Conservation (phyloP, 2,888 invertebrate genomes). For the Morinoia aosen region DNA sequence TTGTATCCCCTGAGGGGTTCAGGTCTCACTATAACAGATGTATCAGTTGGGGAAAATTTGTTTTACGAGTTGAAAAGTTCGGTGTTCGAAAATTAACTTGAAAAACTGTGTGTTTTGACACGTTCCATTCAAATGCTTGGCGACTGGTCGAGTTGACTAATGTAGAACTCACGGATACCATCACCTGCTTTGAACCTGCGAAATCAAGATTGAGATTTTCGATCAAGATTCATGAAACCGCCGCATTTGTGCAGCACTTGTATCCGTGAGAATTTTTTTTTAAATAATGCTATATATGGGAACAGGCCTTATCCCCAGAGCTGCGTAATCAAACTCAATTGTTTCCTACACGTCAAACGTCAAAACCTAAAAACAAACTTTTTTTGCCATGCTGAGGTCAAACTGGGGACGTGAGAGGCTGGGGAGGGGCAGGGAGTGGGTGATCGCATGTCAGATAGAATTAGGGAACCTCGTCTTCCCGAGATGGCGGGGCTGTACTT, state of each 20-base stretch:
- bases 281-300: background rate
- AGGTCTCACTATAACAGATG: no score
- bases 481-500: background rate
- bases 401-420: background rate
- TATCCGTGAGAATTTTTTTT: background rate
- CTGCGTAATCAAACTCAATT: background rate
- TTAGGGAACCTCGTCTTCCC: background rate
- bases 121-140: no score
- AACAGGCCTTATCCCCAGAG: background rate
- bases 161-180: background rate
- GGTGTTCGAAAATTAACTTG: no score
- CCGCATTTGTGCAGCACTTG: no score
- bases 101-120: no score
- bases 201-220: background rate
- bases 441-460: constrained; percentile 4
- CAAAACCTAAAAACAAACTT: background rate
- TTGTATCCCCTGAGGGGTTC: no score
- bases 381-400: background rate
- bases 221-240: background rate
- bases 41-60: no score
- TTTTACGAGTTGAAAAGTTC: no score
- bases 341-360: background rate
- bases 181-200: background rate
- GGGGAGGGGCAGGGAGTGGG: background rate
- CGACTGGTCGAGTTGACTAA: background rate